Conservation (phyloP, 2,113 vertebrate genomes). For the Lepus europaeus region DNA sequence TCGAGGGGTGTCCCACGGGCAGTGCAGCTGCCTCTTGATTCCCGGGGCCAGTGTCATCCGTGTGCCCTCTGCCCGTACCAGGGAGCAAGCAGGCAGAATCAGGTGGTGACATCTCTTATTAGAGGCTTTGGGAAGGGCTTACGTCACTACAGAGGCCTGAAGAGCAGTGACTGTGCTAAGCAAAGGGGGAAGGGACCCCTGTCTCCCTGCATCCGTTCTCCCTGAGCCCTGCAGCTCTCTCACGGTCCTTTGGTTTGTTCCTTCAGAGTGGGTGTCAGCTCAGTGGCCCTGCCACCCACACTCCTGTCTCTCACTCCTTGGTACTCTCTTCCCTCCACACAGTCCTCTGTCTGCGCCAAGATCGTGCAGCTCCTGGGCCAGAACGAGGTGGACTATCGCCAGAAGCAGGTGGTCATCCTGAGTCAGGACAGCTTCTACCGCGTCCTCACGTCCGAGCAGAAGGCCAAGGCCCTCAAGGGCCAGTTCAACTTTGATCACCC, state of each 20-base stretch:
- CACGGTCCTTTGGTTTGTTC: not conserved
- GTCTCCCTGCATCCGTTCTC: not conserved
- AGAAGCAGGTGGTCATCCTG: constrained; percentile 97
- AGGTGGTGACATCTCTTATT: accelerated
- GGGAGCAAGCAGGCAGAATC: not conserved
- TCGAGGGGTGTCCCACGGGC: not conserved
- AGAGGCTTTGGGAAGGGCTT: not conserved
- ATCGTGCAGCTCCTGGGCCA: constrained; percentile 98
- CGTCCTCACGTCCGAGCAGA: constrained; percentile 96
- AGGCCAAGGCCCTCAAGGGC: constrained; percentile 96
- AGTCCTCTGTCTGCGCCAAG: constrained; percentile 98
- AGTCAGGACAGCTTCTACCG: constrained; percentile 99
- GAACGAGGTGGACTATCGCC: constrained; percentile 96
- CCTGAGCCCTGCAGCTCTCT: no score
- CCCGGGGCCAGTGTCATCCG: accelerated
- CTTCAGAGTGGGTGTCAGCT: accelerated
- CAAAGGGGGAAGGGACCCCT: not conserved
- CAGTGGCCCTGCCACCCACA: not conserved
- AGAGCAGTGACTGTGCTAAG: not conserved
- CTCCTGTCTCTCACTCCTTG: not conserved
- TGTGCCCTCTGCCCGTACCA: accelerated
- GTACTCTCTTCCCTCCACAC: constrained; percentile 39
- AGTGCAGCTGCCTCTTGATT: no score
- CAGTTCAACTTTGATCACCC: constrained; percentile 99
- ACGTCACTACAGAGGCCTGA: no score